phyloP scores from a whole-genome alignment of 2,797 vertebrate genomes.

The Darevskia nairensis region DNA sequence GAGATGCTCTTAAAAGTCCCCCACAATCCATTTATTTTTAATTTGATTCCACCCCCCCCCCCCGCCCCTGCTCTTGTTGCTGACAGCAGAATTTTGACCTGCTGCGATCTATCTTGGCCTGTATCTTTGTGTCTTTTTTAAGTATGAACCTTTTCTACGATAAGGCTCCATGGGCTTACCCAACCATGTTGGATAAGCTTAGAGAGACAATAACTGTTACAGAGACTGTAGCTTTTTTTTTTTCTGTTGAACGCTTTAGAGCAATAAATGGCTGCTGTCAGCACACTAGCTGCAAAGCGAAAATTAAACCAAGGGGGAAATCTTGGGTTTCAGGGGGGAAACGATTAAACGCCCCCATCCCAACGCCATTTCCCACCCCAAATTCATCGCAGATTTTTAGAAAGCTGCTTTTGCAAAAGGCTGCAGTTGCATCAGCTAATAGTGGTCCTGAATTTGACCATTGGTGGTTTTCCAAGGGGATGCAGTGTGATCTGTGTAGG shows the following conservation, averaged over 20 bases:
- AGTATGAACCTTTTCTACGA: slow-evolving; percentile 74
- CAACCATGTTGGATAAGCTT: slow-evolving; percentile 95
- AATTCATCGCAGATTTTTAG: not conserved
- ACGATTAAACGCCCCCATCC: slow-evolving; percentile 60
- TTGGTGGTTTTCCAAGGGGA: no score
- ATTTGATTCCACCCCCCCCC: slow-evolving; percentile 57
- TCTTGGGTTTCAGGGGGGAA: slow-evolving; percentile 93
- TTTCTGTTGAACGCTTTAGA: slow-evolving; percentile 83
- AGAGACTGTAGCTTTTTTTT: slow-evolving; percentile 80
- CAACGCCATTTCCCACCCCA: slow-evolving; percentile 48
- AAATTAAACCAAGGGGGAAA: slow-evolving; percentile 89
- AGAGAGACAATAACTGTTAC: slow-evolving; percentile 88
- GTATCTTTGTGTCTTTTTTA: slow-evolving; percentile 94
- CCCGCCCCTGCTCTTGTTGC: slow-evolving; percentile 81
- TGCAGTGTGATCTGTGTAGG: not conserved
- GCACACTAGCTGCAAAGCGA: slow-evolving; percentile 96
- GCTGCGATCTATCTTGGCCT: slow-evolving; percentile 88
- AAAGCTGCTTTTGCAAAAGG: not conserved
- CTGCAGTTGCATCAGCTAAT: not conserved
- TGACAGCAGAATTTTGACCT: slow-evolving; percentile 84
- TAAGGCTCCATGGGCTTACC: slow-evolving; percentile 94
- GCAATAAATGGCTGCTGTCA: slow-evolving; percentile 92
- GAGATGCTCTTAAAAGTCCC: slow-evolving; percentile 68
- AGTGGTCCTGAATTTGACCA: not conserved
- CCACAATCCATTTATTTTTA: slow-evolving; percentile 68